Evolutionary conservation across 1,140 invertebrate genomes (phyloP).

Genomic region (Chymomyza costata): DNA sequence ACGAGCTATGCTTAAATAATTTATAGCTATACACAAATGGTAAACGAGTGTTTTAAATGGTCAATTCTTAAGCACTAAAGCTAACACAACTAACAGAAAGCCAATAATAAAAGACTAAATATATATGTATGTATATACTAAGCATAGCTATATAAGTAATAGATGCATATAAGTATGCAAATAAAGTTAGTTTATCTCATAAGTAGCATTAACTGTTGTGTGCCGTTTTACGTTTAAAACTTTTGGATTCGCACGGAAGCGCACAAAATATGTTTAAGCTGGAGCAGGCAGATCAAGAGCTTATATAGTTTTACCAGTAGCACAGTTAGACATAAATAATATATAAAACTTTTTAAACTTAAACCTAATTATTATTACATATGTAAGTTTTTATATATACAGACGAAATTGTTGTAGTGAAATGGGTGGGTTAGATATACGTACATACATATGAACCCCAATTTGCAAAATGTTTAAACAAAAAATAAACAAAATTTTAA

Average conservation of each 20-base stretch:
- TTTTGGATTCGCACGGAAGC: conserved; percentile 63
- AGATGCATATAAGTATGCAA: conserved; percentile 14
- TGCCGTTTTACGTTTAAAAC: conserved; percentile 49
- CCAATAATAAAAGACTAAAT: conserved; percentile 29
- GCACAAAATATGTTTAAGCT: conserved; percentile 46
- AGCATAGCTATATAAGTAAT: conserved; percentile 4
- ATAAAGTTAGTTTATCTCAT: too few species aligned
- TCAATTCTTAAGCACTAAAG: conserved; percentile 44
- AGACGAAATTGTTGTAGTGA: conserved; percentile 13
- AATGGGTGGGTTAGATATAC: conserved; percentile 17
- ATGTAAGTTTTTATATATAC: conserved; percentile 20
- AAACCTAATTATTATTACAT: too few species aligned
- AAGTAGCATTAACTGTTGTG: conserved; percentile 12
- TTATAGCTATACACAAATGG: conserved; percentile 57
- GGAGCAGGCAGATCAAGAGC: conserved; percentile 10
- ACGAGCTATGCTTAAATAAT: conserved; percentile 55
- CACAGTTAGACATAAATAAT: too few species aligned
- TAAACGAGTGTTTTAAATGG: conserved; percentile 30
- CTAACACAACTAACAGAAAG: conserved; percentile 40
- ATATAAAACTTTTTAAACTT: too few species aligned
- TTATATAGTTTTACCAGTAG: conserved; percentile 47
- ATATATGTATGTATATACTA: conserved; percentile 20
- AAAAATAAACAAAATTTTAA: conserved; percentile 25
- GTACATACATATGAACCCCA: too few species aligned
- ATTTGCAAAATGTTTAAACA: conserved; percentile 37